Base-by-base conservation (phyloP, 2,888 invertebrate species). In the Colostygia pectinataria region DNA sequence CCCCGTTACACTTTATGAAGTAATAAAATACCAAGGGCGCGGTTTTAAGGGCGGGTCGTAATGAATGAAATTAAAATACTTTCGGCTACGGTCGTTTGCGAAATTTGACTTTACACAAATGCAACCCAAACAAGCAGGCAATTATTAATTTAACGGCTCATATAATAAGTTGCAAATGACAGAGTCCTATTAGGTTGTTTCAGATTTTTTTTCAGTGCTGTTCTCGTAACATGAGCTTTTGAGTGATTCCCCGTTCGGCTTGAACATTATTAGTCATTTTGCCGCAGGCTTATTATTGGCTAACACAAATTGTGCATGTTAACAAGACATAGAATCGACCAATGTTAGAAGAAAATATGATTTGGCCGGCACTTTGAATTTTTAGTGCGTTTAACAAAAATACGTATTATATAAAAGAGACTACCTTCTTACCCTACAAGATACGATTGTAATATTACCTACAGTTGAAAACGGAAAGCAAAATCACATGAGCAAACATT, bases 31-130 rank as follows among this genome's bases (percentile, higher is more conserved):
- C 24, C 41, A 29, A 52, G 46, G 52, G 52, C 38, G 52, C 51
- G 51, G 51, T 46, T 47, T 36, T 37, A 43, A 34, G 45, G 51
- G 38, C 31, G 38, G 41, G 46, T 42, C 52, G 52, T 52, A 52
- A 52, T 52, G 52, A 52, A 52, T 52, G 42, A 52, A 52, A 52
- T 52, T 52, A 52, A 52, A 51, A 52, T 46, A 46, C 52, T 46
- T 42, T 31, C 14, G 42, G 33, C 18, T 33, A 42, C 41, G 42
- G 42, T 43, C 42, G 51, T 46, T 52, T 36, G 29, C 36, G 18
- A 41, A 40, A 47, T 46, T 40, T 40, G 5, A 46, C 32, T 38
- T 46, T 52, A 27, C 23, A 46, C 40, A 36, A 50, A 40, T 50
- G 44, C 31, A 50, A 18, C 29, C 40, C 40, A 40, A 45, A 50